phyloP scores from a whole-genome alignment of 2,113 vertebrate species.

The Nothocercus nigrocapillus region DNA sequence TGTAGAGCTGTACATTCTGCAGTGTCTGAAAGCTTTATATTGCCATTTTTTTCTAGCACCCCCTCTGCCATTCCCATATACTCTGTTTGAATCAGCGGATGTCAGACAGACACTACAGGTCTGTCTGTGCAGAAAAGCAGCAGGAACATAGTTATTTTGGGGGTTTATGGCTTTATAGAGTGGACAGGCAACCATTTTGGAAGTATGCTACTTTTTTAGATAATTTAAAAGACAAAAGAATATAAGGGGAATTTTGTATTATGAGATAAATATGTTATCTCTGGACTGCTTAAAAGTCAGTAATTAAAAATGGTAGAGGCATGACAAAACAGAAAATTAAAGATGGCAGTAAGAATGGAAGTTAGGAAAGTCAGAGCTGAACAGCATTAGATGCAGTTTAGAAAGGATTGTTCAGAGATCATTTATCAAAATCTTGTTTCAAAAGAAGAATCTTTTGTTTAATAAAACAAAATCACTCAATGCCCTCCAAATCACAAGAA shows the following conservation, averaged over 20 bases:
- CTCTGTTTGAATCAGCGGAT: not conserved
- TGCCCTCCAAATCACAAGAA: not conserved
- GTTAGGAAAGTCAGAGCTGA: not conserved
- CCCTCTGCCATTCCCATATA: not conserved
- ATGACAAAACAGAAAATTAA: not conserved
- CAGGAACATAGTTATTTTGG: not conserved
- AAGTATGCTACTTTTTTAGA: not conserved
- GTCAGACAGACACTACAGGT: not conserved
- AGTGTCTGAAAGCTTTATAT: not conserved
- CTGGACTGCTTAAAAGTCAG: not conserved
- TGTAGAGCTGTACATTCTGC: not conserved
- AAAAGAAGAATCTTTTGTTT: not conserved
- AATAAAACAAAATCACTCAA: not conserved
- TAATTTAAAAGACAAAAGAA: not conserved
- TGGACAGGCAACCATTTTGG: fast-evolving
- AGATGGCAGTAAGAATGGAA: not conserved
- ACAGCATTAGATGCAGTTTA: not conserved
- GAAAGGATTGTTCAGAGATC: not conserved
- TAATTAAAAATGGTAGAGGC: not conserved
- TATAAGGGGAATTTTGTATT: not conserved
- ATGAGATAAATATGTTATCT: not conserved
- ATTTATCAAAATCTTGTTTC: not conserved
- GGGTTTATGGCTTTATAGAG: not conserved
- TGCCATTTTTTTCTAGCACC: not conserved
- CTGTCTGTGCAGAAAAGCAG: not conserved